Evolutionary conservation across 2,888 invertebrate genomes (phyloP).

Genomic region (Leptura quadrifasciata): DNA sequence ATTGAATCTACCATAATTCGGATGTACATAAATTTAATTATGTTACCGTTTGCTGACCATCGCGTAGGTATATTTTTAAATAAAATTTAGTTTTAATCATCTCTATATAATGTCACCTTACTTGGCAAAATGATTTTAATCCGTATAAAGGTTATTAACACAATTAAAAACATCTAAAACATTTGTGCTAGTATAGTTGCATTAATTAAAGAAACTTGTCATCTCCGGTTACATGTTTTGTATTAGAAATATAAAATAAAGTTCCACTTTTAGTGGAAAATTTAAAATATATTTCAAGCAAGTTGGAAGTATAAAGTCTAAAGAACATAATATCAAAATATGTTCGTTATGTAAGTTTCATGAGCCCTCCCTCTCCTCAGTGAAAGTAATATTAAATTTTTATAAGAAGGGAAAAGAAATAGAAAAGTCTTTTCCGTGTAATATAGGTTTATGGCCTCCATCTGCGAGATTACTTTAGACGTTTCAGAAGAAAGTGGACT

Average conservation of each 20-base stretch:
- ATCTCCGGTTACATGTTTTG: no score
- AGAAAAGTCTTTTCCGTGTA: slow-evolving; percentile 74
- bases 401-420: slow-evolving; percentile 74
- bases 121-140: no score
- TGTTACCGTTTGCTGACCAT: no score
- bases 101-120: no score
- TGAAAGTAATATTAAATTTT: slow-evolving; percentile 74
- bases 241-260: neutral
- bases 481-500: slow-evolving; percentile 74
- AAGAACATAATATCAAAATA: slow-evolving; percentile 60
- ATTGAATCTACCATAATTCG: no score
- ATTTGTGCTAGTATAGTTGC: no score
- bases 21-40: no score
- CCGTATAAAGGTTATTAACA: no score
- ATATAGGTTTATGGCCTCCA: slow-evolving; percentile 75
- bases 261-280: slow-evolving; percentile 1
- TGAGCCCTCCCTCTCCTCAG: slow-evolving; percentile 57
- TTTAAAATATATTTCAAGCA: slow-evolving; percentile 21
- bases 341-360: slow-evolving; percentile 58
- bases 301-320: slow-evolving; percentile 28
- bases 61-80: no score
- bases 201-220: no score
- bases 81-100: no score
- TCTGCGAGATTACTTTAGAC: slow-evolving; percentile 75
- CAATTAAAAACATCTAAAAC: no score